These are phyloP conservation scores for Sycophila texana DNA, from an alignment of 2,888 invertebrate species.

Conservation along the genomic window DNA sequence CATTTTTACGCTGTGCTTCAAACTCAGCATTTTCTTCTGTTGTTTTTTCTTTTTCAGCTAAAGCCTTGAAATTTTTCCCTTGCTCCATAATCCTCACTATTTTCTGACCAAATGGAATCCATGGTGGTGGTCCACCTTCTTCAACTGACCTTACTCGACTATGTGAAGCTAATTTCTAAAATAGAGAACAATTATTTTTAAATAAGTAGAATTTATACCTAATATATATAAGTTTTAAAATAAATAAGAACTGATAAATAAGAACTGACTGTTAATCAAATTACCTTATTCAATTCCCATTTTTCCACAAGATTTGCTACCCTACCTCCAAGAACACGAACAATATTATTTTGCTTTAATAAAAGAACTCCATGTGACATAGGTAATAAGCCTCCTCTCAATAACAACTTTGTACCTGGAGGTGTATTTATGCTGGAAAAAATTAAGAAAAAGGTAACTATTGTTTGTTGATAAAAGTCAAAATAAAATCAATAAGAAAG, in stretches of 20 bases:
- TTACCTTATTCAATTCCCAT: constrained; percentile 85
- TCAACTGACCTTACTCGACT: constrained; percentile 78
- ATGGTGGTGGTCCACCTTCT: constrained; percentile 90
- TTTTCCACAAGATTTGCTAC: constrained; percentile 90
- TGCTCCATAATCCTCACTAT: constrained; percentile 79
- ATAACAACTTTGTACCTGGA: constrained; percentile 90
- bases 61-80: constrained; percentile 84
- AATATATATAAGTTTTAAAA: constrained; percentile 7
- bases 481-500: background rate
- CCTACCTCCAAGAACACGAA: constrained; percentile 86
- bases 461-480: background rate
- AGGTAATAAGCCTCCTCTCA: constrained; percentile 78
- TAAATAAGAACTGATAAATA: no score
- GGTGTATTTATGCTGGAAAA: constrained; percentile 84
- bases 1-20: constrained; percentile 91
- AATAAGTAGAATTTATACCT: background rate
- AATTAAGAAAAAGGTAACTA: background rate
- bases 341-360: constrained; percentile 82
- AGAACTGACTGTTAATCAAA: background rate
- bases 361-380: constrained; percentile 86
- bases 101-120: constrained; percentile 93
- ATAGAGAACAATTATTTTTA: constrained; percentile 8
- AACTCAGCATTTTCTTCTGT: constrained; percentile 88
- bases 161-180: constrained; percentile 72
- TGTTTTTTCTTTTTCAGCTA: constrained; percentile 80